These are phyloP conservation scores for Mionectes olivaceus DNA, from an alignment of 2,797 vertebrate species.

Conservation along the genomic window DNA sequence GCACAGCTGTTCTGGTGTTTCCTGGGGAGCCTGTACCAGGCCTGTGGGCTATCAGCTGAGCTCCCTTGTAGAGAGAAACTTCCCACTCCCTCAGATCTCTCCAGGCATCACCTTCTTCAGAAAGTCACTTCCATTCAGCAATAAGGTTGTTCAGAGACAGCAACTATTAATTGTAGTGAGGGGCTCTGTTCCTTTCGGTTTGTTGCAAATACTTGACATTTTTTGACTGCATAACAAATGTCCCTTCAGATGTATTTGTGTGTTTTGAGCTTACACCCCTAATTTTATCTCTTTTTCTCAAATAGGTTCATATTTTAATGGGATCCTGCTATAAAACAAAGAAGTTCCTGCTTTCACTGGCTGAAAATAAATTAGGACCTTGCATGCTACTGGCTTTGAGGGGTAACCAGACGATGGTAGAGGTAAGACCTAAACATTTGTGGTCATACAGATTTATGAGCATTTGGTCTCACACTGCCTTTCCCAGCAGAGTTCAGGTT, in stretches of 20 bases:
- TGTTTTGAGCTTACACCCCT: background rate
- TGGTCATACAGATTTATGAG: background rate
- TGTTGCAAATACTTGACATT: background rate
- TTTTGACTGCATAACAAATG: background rate
- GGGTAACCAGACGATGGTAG: conserved; percentile 99
- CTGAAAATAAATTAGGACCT: conserved; percentile 97
- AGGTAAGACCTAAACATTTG: conserved; percentile 78
- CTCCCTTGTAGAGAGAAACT: background rate
- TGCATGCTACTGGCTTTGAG: conserved; percentile 97
- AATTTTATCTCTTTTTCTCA: background rate
- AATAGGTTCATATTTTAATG: conserved; percentile 98
- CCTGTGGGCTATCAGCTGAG: conserved; percentile 16
- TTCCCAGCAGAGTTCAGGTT: background rate
- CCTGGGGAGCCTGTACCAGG: background rate
- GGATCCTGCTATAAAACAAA: conserved; percentile 99
- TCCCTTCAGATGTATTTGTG: background rate
- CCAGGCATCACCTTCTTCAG: background rate
- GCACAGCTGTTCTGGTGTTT: conserved; percentile 2
- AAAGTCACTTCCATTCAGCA: background rate
- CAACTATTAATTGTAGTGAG: background rate
- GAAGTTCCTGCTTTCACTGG: conserved; percentile 97
- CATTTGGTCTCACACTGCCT: background rate
- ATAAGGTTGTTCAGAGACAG: background rate
- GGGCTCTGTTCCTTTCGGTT: background rate
- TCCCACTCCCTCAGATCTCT: background rate